A percentile compares a stretch with the other conserved stretches of the same genome.
Evolutionary conservation across 1,140 invertebrate species (phyloP).

Genomic region (Protaetia brevitarsis): DNA sequence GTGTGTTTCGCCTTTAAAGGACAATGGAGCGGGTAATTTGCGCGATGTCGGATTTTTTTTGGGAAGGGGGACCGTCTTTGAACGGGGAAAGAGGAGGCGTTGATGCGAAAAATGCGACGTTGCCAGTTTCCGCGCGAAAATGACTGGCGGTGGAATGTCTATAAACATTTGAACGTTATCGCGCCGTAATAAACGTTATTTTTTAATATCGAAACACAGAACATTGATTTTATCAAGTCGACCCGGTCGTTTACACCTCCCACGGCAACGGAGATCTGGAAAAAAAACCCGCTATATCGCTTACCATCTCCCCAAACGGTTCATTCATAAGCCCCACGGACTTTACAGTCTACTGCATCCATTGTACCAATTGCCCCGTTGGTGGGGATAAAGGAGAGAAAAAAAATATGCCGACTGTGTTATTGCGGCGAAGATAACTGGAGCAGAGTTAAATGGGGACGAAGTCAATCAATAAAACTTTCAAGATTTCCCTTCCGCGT

Average conservation of each 20-base stretch:
- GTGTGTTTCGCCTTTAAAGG: no score
- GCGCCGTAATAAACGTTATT: background rate
- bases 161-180: background rate
- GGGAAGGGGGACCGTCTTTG: no score
- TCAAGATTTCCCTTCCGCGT: background rate
- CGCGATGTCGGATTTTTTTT: no score
- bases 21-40: no score
- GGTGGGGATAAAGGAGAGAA: background rate
- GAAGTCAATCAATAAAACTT: slow-evolving; percentile 1
- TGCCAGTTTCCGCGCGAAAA: no score
- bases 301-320: background rate
- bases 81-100: no score
- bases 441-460: background rate
- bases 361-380: background rate
- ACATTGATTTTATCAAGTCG: background rate
- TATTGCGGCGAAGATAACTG: slow-evolving; percentile 10
- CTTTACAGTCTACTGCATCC: background rate
- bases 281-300: no score
- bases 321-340: background rate
- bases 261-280: no score
- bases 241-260: no score
- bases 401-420: slow-evolving; percentile 11
- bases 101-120: no score
- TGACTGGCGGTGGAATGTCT: background rate
- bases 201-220: slow-evolving; percentile 1